Evolutionary conservation across 2,797 vertebrate species (phyloP).

Genomic region (Leptatherina wallacei): DNA sequence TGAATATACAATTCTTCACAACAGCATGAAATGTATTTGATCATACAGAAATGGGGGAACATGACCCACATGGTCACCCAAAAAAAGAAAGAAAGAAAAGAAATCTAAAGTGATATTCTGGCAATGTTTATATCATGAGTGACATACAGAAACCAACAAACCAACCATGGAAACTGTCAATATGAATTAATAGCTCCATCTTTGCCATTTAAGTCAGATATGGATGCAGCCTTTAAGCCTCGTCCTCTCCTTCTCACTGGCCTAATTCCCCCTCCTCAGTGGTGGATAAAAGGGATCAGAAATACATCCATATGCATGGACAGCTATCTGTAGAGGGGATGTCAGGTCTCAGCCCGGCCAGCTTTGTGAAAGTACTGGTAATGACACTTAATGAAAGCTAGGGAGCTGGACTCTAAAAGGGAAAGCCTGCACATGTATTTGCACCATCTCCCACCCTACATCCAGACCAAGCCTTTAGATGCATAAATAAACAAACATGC

Average conservation of each 20-base stretch:
- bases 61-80: slow-evolving; percentile 47
- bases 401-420: slow-evolving; percentile 65
- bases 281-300: slow-evolving; percentile 80
- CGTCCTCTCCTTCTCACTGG: slow-evolving; percentile 52
- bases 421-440: slow-evolving; percentile 48
- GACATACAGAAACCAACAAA: slow-evolving; percentile 67
- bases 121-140: slow-evolving; percentile 56
- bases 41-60: slow-evolving; percentile 22
- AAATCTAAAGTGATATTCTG: slow-evolving; percentile 48
- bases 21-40: slow-evolving; percentile 47
- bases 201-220: slow-evolving; percentile 75
- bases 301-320: slow-evolving; percentile 82
- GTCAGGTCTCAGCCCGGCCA: slow-evolving; percentile 75
- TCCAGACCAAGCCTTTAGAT: slow-evolving; percentile 53
- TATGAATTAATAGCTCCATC: slow-evolving; percentile 68
- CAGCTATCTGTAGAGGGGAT: slow-evolving; percentile 74
- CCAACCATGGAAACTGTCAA: slow-evolving; percentile 61
- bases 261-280: slow-evolving; percentile 77
- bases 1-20: slow-evolving; percentile 40
- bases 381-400: slow-evolving; percentile 84
- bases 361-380: slow-evolving; percentile 78
- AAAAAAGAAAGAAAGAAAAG: slow-evolving; percentile 23
- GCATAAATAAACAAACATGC: slow-evolving; percentile 79
- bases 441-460: slow-evolving; percentile 40
- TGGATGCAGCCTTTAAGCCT: slow-evolving; percentile 62